A percentile compares a stretch with the other conserved stretches of the same genome.
These are phyloP conservation scores for Argya squamiceps DNA, from an alignment of 2,797 vertebrate species.

Conservation along the genomic window DNA sequence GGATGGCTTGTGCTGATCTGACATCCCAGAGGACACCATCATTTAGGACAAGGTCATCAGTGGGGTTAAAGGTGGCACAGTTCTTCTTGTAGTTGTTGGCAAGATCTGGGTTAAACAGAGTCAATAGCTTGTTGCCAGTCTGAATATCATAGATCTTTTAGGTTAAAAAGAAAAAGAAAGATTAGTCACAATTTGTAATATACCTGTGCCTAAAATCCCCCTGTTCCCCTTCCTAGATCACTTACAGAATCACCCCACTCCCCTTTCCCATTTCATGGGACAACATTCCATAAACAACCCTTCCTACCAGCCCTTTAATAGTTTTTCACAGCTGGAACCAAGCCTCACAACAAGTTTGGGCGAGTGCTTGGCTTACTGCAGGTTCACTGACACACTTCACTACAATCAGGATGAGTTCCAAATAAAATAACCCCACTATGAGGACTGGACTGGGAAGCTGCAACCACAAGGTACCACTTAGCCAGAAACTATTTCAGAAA, in stretches of 20 bases:
- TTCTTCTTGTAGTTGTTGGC: constrained; percentile 99
- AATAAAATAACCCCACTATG: background rate
- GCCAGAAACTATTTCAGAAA: constrained; percentile 1
- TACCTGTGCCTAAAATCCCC: background rate
- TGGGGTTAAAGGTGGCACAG: constrained; percentile 98
- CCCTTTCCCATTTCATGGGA: background rate
- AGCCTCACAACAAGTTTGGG: background rate
- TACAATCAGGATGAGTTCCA: background rate
- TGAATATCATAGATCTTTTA: constrained; percentile 98
- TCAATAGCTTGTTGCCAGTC: constrained; percentile 95
- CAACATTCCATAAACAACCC: background rate
- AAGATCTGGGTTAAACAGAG: constrained; percentile 96
- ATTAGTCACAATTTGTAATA: constrained; percentile 68
- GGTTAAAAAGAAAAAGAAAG: constrained; percentile 73
- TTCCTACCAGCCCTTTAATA: background rate
- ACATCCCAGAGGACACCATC: constrained; percentile 98
- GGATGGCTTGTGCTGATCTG: constrained; percentile 94
- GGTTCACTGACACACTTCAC: background rate
- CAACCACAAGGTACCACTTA: background rate
- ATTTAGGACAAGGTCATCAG: constrained; percentile 97
- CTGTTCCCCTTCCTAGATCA: background rate
- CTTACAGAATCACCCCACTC: background rate
- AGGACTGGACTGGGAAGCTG: background rate
- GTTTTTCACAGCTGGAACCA: background rate
- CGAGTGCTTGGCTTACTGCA: background rate